Conservation (phyloP, 2,888 invertebrate species). For the Pyrgus malvae region DNA sequence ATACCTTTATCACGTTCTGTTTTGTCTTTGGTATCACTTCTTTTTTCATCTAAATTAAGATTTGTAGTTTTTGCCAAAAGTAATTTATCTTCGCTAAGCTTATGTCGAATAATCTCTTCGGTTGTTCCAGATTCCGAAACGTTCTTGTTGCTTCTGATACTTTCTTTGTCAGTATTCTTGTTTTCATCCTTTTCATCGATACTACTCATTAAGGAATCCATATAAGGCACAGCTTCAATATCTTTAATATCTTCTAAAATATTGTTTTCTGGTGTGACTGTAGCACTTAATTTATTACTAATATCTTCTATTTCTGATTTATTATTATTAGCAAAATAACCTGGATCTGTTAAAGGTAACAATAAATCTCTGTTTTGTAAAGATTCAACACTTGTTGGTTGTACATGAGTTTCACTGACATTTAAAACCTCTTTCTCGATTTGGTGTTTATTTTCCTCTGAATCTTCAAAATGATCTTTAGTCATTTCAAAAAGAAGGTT, state of each 20-base stretch:
- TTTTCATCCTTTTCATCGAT: not conserved
- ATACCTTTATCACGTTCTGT: not conserved
- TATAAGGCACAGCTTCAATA: not conserved
- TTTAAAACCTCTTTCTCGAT: not conserved
- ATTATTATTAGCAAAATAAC: constrained; percentile 7
- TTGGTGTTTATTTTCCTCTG: not conserved
- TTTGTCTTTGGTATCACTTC: not conserved
- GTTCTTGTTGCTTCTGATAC: not conserved
- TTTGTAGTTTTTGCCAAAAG: not conserved
- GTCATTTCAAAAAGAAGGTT: constrained; percentile 17
- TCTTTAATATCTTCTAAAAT: not conserved
- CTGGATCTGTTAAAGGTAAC: too few species aligned
- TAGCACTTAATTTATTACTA: not conserved
- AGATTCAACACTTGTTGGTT: not conserved
- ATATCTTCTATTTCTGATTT: not conserved
- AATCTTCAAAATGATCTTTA: not conserved
- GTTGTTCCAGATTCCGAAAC: not conserved
- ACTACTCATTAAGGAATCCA: not conserved
- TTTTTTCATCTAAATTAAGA: not conserved
- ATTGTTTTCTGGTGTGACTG: not conserved
- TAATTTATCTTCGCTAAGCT: not conserved
- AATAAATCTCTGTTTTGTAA: too few species aligned
- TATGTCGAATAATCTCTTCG: not conserved
- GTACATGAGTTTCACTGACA: not conserved
- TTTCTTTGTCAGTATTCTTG: not conserved